Percentiles rank a stretch among this genome's conserved stretches.
These are phyloP conservation scores for Nannobrachium achirus DNA, from an alignment of 2,113 vertebrate species.

Conservation along the genomic window DNA sequence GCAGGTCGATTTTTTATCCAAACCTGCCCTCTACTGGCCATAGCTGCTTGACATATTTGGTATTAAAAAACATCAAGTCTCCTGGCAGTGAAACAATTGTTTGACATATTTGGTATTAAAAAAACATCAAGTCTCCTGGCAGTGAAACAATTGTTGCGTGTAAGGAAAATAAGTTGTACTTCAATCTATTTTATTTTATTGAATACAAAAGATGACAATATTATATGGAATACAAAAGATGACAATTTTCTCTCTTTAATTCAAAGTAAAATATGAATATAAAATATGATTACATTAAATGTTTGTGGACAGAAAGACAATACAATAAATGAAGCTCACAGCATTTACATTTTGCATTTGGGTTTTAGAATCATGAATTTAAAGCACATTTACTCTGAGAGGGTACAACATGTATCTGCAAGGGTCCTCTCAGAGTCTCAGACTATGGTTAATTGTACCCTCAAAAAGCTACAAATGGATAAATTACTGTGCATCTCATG, in stretches of 20 bases:
- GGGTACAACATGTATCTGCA: too few relatives aligned
- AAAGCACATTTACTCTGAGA: too few relatives aligned
- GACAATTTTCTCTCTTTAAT: constrained; percentile 57
- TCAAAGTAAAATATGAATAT: constrained; percentile 58
- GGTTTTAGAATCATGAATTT: too few relatives aligned
- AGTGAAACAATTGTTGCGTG: too few relatives aligned
- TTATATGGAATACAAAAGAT: background rate
- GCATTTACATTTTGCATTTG: constrained; percentile 60
- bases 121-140: background rate
- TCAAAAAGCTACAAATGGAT: too few relatives aligned
- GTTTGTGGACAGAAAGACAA: constrained; percentile 42
- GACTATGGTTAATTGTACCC: too few relatives aligned
- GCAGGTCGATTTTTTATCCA: constrained; percentile 10
- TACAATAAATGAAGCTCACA: constrained; percentile 16
- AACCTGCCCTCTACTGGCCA: constrained; percentile 54
- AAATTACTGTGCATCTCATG: background rate
- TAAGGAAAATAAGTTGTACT: background rate
- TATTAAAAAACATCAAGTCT: background rate
- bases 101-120: background rate
- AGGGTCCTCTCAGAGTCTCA: too few relatives aligned
- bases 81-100: background rate
- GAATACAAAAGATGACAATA: background rate
- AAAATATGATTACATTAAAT: constrained; percentile 54
- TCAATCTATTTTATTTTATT: background rate
- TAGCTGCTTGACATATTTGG: background rate